Conservation (phyloP, 1,140 invertebrate species). For the Carposina sasakii region DNA sequence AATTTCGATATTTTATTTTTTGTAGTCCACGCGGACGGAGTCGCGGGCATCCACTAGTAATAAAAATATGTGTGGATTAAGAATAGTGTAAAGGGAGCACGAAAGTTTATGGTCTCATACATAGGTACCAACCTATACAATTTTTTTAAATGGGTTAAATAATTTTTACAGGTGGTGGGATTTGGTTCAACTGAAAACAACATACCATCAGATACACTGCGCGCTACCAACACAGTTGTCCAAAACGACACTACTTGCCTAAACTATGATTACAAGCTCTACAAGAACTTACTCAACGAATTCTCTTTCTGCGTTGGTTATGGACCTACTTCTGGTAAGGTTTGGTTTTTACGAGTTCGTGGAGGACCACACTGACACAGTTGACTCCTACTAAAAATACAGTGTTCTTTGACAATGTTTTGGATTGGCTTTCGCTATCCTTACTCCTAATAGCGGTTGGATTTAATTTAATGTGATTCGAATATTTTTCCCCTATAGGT, state of each 20-base stretch:
- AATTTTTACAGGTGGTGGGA: slow-evolving; percentile 43
- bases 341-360: not conserved
- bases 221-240: slow-evolving; percentile 41
- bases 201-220: slow-evolving; percentile 37
- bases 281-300: slow-evolving; percentile 43
- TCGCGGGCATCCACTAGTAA: no score
- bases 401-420: no score
- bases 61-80: no score
- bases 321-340: slow-evolving; percentile 43
- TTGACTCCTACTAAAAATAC: no score
- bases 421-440: no score
- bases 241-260: slow-evolving; percentile 51
- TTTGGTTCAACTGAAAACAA: slow-evolving; percentile 49
- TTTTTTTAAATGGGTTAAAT: no score
- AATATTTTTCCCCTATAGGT: slow-evolving; percentile 48
- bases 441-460: no score
- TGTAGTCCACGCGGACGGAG: no score
- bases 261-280: slow-evolving; percentile 32
- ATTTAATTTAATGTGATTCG: not conserved
- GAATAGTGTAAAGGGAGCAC: no score
- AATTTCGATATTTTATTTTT: no score
- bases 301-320: slow-evolving; percentile 58
- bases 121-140: no score
- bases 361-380: not conserved
- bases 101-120: no score